Conservation (phyloP, 1,140 invertebrate genomes). For the Olivierus martensii region DNA sequence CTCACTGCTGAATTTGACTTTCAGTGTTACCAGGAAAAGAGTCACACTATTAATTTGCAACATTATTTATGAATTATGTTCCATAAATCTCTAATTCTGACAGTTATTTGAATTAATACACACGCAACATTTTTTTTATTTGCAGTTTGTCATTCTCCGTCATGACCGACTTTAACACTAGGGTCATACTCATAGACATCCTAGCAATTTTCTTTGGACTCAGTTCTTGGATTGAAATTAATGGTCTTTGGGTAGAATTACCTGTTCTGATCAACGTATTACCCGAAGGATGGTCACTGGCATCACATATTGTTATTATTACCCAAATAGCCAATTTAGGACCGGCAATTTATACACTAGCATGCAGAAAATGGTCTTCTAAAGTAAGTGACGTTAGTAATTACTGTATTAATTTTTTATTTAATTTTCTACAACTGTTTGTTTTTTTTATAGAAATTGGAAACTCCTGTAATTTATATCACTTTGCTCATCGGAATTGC, state of each 20-base stretch:
- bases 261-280: conserved; percentile 62
- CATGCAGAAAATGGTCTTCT: no score
- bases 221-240: conserved; percentile 76
- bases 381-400: no score
- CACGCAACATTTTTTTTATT: no score
- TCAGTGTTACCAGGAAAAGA: no score
- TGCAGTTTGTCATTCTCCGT: no score
- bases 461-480: conserved; percentile 49
- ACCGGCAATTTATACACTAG: conserved; percentile 47
- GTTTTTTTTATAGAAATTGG: conserved; percentile 21
- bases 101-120: no score
- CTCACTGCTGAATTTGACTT: no score
- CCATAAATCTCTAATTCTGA: no score
- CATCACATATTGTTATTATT: conserved; percentile 66
- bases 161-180: background rate
- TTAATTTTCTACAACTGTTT: background rate
- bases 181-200: conserved; percentile 32
- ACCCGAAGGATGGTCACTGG: conserved; percentile 77
- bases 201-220: conserved; percentile 67
- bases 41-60: no score
- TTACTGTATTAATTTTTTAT: no score
- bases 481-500: conserved; percentile 48
- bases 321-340: conserved; percentile 79
- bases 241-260: conserved; percentile 78
- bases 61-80: no score